Percentiles rank a stretch among this genome's conserved stretches.
phyloP scores from a whole-genome alignment of 2,113 vertebrate genomes.

The Nothobranchius furzeri region DNA sequence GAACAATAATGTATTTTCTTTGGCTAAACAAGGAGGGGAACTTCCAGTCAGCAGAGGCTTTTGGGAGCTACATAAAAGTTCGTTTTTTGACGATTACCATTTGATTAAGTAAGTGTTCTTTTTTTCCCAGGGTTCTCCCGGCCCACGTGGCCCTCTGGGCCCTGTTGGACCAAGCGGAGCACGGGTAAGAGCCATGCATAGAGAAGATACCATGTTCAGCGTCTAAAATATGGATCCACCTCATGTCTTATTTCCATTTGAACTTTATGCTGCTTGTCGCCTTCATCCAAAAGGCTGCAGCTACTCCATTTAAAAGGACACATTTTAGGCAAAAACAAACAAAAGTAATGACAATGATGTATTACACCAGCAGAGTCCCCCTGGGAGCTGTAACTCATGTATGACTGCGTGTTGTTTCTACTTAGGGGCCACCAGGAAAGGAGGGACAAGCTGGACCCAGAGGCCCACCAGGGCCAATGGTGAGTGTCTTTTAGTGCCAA shows the following conservation, averaged over 20 bases:
- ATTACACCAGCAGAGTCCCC: slow-evolving; percentile 43
- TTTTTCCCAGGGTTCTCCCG: slow-evolving; percentile 85
- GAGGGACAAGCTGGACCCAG: slow-evolving; percentile 94
- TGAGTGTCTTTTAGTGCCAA: slow-evolving; percentile 74
- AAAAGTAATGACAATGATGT: slow-evolving; percentile 54
- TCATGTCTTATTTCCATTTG: slow-evolving; percentile 19
- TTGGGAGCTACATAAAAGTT: slow-evolving; percentile 40
- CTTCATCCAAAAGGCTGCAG: slow-evolving; percentile 11
- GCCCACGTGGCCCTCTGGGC: slow-evolving; percentile 88
- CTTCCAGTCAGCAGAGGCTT: slow-evolving; percentile 15
- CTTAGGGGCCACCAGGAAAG: slow-evolving; percentile 94
- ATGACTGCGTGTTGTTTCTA: slow-evolving; percentile 67
- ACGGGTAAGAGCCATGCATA: slow-evolving; percentile 82
- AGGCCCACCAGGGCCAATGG: slow-evolving; percentile 91
- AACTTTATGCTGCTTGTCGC: background rate
- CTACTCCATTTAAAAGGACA: slow-evolving; percentile 23
- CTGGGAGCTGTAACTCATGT: slow-evolving; percentile 52
- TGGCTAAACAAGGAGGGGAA: slow-evolving; percentile 44
- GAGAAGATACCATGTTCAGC: slow-evolving; percentile 27
- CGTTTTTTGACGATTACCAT: slow-evolving; percentile 49
- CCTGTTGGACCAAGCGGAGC: slow-evolving; percentile 87
- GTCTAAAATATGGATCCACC: slow-evolving; percentile 29
- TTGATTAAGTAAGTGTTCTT: slow-evolving; percentile 64
- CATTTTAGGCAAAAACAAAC: slow-evolving; percentile 22
- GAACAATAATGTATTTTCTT: slow-evolving; percentile 39